Evolutionary conservation across 2,797 vertebrate genomes (phyloP).

Genomic region (Apogon talboti): DNA sequence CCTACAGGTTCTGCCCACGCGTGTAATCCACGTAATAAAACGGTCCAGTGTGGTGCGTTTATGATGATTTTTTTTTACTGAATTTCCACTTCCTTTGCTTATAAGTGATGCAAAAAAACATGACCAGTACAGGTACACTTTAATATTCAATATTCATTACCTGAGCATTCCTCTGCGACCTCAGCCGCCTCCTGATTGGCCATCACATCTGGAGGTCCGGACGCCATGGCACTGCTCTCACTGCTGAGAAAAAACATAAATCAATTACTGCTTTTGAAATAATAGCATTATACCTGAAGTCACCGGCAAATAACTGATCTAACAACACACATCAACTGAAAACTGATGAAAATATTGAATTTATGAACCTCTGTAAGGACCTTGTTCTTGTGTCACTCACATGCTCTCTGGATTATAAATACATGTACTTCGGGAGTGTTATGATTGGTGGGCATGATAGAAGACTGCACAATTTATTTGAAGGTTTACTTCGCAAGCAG

Average conservation of each 20-base stretch:
- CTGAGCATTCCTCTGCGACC: constrained; percentile 82
- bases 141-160: constrained; percentile 70
- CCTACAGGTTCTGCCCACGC: no score
- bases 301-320: no score
- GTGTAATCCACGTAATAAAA: no score
- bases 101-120: no score
- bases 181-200: constrained; percentile 81
- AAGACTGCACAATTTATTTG: not conserved
- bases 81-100: no score
- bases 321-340: no score
- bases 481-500: not conserved
- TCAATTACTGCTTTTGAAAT: no score
- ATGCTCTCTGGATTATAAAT: no score
- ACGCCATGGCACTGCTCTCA: constrained; percentile 85
- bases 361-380: not conserved
- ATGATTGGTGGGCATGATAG: constrained; percentile 5
- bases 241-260: constrained; percentile 70
- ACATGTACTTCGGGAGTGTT: not conserved
- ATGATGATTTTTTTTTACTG: no score
- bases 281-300: no score
- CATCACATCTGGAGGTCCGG: constrained; percentile 77
- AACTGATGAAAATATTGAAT: not conserved
- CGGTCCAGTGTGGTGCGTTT: no score
- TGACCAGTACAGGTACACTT: not conserved
- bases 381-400: no score